A percentile compares a stretch with the other conserved stretches of the same genome.
These are phyloP conservation scores for Acheta domesticus DNA, from an alignment of 2,888 invertebrate species.

Conservation along the genomic window DNA sequence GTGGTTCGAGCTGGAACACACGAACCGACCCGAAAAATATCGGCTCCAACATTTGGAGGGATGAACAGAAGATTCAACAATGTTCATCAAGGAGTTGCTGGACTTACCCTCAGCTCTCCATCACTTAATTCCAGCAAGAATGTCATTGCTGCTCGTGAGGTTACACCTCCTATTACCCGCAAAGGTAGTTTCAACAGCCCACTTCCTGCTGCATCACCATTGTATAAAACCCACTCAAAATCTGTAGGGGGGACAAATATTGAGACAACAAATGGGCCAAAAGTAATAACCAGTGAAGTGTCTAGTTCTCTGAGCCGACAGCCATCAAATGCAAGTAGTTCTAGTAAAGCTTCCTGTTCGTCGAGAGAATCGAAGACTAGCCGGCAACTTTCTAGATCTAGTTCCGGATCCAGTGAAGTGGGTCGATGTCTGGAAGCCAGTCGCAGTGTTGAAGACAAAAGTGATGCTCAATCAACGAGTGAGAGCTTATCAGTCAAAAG, in stretches of 20 bases:
- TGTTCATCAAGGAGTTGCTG: constrained; percentile 4
- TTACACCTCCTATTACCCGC: background rate
- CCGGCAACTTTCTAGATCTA: constrained; percentile 43
- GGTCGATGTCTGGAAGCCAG: constrained; percentile 40
- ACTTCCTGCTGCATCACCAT: background rate
- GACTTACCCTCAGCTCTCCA: constrained; percentile 22
- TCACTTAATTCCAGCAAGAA: background rate
- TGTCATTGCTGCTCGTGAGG: background rate
- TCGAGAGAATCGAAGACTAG: constrained; percentile 39
- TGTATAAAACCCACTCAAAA: background rate
- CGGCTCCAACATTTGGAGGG: constrained; percentile 29
- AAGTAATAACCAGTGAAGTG: background rate
- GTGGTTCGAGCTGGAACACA: constrained; percentile 21
- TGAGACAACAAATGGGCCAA: background rate
- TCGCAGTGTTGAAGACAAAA: constrained; percentile 9
- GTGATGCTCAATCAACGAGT: background rate
- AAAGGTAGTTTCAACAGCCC: background rate
- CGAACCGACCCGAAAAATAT: constrained; percentile 37
- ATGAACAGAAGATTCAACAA: constrained; percentile 33
- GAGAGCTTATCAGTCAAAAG: background rate
- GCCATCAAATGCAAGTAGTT: constrained; percentile 31
- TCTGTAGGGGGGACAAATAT: background rate
- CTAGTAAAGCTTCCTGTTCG: constrained; percentile 38
- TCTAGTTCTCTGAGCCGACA: constrained; percentile 31
- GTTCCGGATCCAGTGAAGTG: constrained; percentile 47